Evolutionary conservation across 2,113 vertebrate genomes (phyloP), one percentile per base, ranked within the genome.

Genomic region (Rhinichthys klamathensis): DNA sequence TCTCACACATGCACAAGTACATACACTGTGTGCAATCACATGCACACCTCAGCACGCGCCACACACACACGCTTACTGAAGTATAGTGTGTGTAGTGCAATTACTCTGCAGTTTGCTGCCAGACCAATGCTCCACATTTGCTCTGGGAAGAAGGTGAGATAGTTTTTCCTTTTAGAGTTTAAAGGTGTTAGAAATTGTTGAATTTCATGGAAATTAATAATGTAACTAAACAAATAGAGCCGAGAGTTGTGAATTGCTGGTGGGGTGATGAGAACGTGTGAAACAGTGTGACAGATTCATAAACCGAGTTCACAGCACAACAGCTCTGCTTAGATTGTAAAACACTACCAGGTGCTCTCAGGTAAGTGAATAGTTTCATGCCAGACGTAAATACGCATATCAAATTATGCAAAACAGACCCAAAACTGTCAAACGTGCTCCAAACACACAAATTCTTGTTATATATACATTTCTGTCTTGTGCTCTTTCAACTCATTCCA

Each of bases 221-320:
- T 30, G 25, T 16, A 30, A 51, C 46, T 46, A 32, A 32, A 21
- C 10, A 35, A 35, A n/a, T 11, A 30, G 25, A 54, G 25, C 46
- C 2, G 49, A 21, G 35, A 84, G 27, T 60, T 70, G 41, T 56
- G 46, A 30, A 38, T 82, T 49, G 65, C 63, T 30, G 51, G 46
- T 70, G 51, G 21, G 51, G n/a, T 6, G 46, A 60, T 74, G 38
- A 60, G 65, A 69, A 58, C 10, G 80, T 44, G 60, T 61, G 46
- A 70, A 27, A 77, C 63, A 87, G 46, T 58, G 76, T 86, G 87
- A 80, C 75, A 58, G 82, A 83, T 75, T 32, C n/a, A 23, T 30
- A 35, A 38, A 88, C 93, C 94, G 92, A 92, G 92, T 92, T 90
- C 93, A 92, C 91, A 93, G 92, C 93, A 94, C 93, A 94, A 91